Evolutionary conservation across 2,797 vertebrate species (phyloP), one percentile per base, ranked within the genome.

Genomic region (Luscinia luscinia): DNA sequence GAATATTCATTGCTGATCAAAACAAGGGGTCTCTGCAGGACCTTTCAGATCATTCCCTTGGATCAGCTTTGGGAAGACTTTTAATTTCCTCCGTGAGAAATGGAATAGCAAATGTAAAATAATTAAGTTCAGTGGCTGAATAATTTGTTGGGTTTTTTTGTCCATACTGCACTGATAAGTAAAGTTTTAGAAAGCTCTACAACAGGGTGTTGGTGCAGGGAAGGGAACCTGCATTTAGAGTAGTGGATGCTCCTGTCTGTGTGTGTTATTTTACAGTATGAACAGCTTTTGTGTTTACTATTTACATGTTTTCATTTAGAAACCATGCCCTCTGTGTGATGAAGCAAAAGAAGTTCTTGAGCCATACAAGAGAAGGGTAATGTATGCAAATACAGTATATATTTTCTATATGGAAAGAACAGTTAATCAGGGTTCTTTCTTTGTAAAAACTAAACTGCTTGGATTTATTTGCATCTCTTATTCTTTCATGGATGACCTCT

Each of bases 251-350:
- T 73, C 6, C 19, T 79, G 3, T 55, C 59, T 79, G 4, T 55
- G 1, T 72, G 12, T 81, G 21, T 38, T 70, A 54, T 38, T 77
- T 75, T 41, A 75, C 27, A 46, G 38, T n/a, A 45, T 15, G 69
- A 78, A 34, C 38, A 22, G 38, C 22, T 12, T 73, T 0, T 54
- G 15, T 79, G 24, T 59, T 74, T 54, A 51, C 49, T 66, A 8
- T 90, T 49, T 94, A 36, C 41, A 87, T 88, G 58, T 87, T 95
- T 92, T 89, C 61, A 27, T 95, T 34, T 87, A 99, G 98, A 97
- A 98, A 89, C 98, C 97, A 1, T 99, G 98, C 69, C 98, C 98
- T 9, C 96, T 99, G 32, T 99, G 98, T 96, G 98, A 98, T 80
- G 98, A 99, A 97, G 98, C 98, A 58, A 99, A 98, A 96, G 98